Base-by-base conservation (phyloP, 2,888 invertebrate species). In the Lochmaea crataegi region DNA sequence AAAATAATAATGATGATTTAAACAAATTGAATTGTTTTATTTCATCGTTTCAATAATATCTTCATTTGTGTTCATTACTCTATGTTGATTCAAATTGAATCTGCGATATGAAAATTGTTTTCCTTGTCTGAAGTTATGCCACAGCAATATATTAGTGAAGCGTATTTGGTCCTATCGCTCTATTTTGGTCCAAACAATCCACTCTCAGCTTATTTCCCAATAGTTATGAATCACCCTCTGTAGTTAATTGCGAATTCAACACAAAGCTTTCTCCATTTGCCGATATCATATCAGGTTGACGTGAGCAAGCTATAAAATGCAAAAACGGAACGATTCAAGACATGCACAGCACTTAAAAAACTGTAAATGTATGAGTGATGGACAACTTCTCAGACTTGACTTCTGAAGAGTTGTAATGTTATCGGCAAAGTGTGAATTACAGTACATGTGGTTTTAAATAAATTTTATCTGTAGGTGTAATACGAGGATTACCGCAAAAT, bases 291-390 rank as follows among this genome's bases (percentile, higher is more conserved):
- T 53, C 51, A 53, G 16, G 51, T 53, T 53, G 51, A 53, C 51
- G 51, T 53, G 51, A 53, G 18, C 16, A 10, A 5, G 51, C 16
- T 18, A 16, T 53, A 7, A 53, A 53, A 18, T n/a, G 51, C 51
- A 53, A 53, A 53, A 53, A 53, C 18, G 51, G 16, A 53, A 53
- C 51, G 51, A n/a, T 16, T 53, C 9, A 53, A 16, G 26, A 53
- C 51, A 53, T 53, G 51, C 16, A 53, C 51, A 53, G 51, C 18
- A 53, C 51, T 53, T 53, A 53, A 53, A 53, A 53, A 53, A 53
- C 16, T 18, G 51, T 53, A 9, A n/a, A 53, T 16, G 6, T 53
- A 53, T 53, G 51, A 53, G n/a, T 53, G 51, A 53, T 53, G 51
- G 51, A 9, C 16, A 53, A 53, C 16, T 18, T 53, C 18, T 53